phyloP scores from a whole-genome alignment of 2,113 vertebrate species.

The Chascanopsetta lugubris region DNA sequence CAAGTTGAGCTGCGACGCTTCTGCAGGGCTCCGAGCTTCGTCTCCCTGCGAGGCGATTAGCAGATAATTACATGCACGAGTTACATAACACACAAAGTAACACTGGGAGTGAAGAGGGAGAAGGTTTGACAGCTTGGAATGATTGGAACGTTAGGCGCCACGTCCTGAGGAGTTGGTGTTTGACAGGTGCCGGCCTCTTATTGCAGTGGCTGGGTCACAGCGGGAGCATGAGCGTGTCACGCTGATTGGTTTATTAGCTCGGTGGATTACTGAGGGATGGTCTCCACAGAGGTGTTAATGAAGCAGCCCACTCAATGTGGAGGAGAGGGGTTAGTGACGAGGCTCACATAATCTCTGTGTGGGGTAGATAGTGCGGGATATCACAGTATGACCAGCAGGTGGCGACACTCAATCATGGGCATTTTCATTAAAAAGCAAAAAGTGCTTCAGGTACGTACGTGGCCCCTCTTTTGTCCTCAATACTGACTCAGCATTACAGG shows the following conservation, averaged over 20 bases:
- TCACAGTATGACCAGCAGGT: no score
- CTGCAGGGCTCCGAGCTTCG: slow-evolving; percentile 26
- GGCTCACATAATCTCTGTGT: slow-evolving; percentile 2
- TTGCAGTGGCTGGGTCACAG: slow-evolving; percentile 47
- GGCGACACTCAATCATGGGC: no score
- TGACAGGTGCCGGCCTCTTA: slow-evolving; percentile 22
- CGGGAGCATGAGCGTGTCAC: slow-evolving; percentile 52
- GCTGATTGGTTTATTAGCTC: slow-evolving; percentile 72
- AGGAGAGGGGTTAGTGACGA: neutral
- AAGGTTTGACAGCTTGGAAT: neutral
- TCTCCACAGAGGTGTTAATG: slow-evolving; percentile 70
- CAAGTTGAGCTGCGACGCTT: slow-evolving; percentile 30
- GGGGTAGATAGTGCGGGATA: no score
- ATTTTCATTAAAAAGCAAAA: no score
- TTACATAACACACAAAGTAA: slow-evolving; percentile 39
- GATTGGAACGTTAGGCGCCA: neutral
- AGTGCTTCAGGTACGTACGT: no score
- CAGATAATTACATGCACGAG: slow-evolving; percentile 54
- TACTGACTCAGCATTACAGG: no score
- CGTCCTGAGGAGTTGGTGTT: neutral
- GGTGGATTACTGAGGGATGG: slow-evolving; percentile 57
- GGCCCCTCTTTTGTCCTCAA: no score
- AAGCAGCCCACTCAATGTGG: slow-evolving; percentile 39
- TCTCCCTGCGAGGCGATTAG: slow-evolving; percentile 52
- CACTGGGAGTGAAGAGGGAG: slow-evolving; percentile 21